phyloP scores from a whole-genome alignment of 2,888 invertebrate species.

The Galerucella calmariensis region DNA sequence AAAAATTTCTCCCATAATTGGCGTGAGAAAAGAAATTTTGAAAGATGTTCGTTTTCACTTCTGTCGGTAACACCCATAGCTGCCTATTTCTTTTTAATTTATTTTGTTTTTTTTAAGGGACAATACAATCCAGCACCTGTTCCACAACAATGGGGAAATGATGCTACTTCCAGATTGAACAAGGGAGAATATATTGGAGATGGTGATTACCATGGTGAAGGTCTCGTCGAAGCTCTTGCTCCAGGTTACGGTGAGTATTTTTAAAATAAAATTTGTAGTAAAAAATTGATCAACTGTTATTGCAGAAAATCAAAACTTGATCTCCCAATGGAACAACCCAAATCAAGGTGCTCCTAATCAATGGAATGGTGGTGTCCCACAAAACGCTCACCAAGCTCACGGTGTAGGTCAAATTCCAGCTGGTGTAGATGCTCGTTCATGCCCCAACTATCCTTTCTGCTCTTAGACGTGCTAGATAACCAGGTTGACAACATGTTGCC shows the following conservation, averaged over 20 bases:
- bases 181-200: constrained; percentile 62
- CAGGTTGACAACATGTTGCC: constrained; percentile 57
- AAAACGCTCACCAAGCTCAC: constrained; percentile 46
- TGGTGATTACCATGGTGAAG: constrained; percentile 64
- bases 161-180: constrained; percentile 55
- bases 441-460: constrained; percentile 65
- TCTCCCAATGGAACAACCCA: constrained; percentile 43
- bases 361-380: constrained; percentile 48
- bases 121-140: constrained; percentile 48
- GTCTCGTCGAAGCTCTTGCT: constrained; percentile 63
- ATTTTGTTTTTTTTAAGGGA: constrained; percentile 10
- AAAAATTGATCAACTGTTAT: background rate
- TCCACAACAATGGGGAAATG: constrained; percentile 55
- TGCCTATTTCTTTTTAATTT: background rate
- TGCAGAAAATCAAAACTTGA: constrained; percentile 33
- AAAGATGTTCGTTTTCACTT: too few species aligned
- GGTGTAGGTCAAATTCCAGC: constrained; percentile 60
- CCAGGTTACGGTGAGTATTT: constrained; percentile 50
- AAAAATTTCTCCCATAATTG: too few species aligned
- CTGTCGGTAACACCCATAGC: too few species aligned
- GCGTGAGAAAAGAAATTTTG: too few species aligned
- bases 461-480: constrained; percentile 47
- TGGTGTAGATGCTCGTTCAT: constrained; percentile 62
- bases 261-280: background rate
- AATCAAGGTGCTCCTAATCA: constrained; percentile 33